Conservation (phyloP, 2,888 invertebrate species). For the Euclidia mi region DNA sequence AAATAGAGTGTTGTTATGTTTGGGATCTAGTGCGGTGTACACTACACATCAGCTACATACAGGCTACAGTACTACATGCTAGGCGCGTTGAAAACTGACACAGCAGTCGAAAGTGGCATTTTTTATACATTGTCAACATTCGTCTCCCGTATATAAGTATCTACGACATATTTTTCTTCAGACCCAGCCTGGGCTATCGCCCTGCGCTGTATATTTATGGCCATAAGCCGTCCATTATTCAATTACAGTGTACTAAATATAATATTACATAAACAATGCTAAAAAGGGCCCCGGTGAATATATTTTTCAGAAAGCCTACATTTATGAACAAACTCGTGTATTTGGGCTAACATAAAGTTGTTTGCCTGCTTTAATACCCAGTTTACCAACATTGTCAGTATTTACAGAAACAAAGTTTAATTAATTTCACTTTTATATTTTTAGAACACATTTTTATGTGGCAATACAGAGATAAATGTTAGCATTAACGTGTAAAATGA, state of each 20-base stretch:
- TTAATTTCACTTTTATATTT: slow-evolving; percentile 29
- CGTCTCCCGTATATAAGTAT: too few species aligned
- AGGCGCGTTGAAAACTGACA: too few species aligned
- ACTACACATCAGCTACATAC: too few species aligned
- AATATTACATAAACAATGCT: neutral
- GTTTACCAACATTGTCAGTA: slow-evolving; percentile 16
- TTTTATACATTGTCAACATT: too few species aligned
- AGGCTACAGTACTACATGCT: too few species aligned
- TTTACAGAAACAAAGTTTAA: slow-evolving; percentile 32
- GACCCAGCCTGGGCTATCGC: too few species aligned
- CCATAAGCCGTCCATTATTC: neutral
- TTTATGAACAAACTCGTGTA: slow-evolving; percentile 20
- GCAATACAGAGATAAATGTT: slow-evolving; percentile 26
- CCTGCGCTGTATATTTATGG: neutral
- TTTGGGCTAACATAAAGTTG: slow-evolving; percentile 22
- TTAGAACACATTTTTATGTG: slow-evolving; percentile 24
- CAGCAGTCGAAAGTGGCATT: too few species aligned
- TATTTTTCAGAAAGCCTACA: slow-evolving; percentile 12
- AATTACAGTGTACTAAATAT: neutral
- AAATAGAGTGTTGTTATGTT: too few species aligned
- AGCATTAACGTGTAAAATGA: slow-evolving; percentile 8
- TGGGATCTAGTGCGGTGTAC: too few species aligned
- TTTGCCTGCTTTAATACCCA: slow-evolving; percentile 25
- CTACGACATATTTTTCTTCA: too few species aligned
- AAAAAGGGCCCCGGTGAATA: neutral